A percentile compares a stretch with the other conserved stretches of the same genome.
Conservation (phyloP, 2,113 vertebrate genomes). For the Ranitomeya imitator region DNA sequence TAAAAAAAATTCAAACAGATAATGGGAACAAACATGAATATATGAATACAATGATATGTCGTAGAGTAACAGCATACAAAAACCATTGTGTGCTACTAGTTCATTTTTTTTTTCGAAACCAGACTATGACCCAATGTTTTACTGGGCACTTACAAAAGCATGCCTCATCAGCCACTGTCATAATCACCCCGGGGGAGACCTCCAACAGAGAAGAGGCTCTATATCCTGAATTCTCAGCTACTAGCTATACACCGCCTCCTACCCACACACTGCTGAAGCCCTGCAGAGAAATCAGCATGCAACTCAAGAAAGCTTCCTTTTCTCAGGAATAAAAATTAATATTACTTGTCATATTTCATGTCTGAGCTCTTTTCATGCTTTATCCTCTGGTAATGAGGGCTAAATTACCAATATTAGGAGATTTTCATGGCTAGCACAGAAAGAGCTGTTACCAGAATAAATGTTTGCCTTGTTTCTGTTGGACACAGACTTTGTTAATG, state of each 20-base stretch:
- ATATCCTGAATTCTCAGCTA: conserved; percentile 72
- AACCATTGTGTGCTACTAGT: conserved; percentile 32
- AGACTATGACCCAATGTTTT: conserved; percentile 77
- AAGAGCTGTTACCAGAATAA: conserved; percentile 90
- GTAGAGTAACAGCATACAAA: background rate
- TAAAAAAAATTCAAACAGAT: background rate
- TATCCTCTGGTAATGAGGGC: conserved; percentile 88
- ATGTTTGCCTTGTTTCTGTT: conserved; percentile 87
- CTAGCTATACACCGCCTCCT: conserved; percentile 74
- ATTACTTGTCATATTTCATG: conserved; percentile 92
- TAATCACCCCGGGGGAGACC: conserved; percentile 70
- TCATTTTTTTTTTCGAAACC: conserved; percentile 64
- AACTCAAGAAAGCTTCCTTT: conserved; percentile 84
- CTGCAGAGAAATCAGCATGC: conserved; percentile 84
- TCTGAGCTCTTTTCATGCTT: conserved; percentile 90
- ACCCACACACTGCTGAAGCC: conserved; percentile 71
- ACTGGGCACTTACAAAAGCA: conserved; percentile 77
- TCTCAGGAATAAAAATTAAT: conserved; percentile 89
- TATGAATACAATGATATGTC: background rate
- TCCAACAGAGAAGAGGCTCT: conserved; percentile 74
- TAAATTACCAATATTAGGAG: conserved; percentile 92
- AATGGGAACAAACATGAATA: background rate
- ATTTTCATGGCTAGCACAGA: conserved; percentile 92
- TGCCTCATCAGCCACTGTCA: conserved; percentile 79
- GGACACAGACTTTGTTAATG: conserved; percentile 87